A percentile compares a stretch with the other conserved stretches of the same genome.
Evolutionary conservation across 2,113 vertebrate genomes (phyloP).

Genomic region (Solenodon paradoxus): DNA sequence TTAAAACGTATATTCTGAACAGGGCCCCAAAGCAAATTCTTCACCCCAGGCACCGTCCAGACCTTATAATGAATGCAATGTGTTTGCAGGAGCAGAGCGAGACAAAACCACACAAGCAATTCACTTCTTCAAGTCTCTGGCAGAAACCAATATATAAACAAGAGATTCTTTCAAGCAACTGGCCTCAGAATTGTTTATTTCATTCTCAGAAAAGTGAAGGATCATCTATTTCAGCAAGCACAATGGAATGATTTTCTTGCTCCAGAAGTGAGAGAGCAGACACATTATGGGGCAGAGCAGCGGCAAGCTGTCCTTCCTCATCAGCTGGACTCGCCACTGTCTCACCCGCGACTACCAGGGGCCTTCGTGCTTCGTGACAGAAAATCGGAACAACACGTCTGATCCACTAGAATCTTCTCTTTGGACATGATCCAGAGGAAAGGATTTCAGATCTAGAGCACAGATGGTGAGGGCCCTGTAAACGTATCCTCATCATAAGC

Average conservation of each 20-base stretch:
- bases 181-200: neutral
- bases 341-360: accelerated
- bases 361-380: accelerated
- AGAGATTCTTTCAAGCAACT: neutral
- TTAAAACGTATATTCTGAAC: neutral
- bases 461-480: neutral
- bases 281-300: accelerated
- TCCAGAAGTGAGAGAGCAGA: neutral
- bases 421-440: neutral
- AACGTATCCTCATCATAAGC: accelerated
- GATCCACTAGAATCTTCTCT: too few relatives aligned
- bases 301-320: neutral
- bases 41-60: neutral
- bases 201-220: neutral
- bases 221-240: neutral
- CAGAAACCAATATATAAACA: neutral
- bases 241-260: neutral
- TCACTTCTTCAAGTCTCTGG: neutral
- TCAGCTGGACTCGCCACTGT: accelerated
- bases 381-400: neutral
- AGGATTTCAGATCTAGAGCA: neutral
- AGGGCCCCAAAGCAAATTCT: neutral
- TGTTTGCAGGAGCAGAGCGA: accelerated
- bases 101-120: neutral
- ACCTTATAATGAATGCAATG: neutral